phyloP scores from a whole-genome alignment of 2,888 invertebrate species.

The Xestobium rufovillosum region DNA sequence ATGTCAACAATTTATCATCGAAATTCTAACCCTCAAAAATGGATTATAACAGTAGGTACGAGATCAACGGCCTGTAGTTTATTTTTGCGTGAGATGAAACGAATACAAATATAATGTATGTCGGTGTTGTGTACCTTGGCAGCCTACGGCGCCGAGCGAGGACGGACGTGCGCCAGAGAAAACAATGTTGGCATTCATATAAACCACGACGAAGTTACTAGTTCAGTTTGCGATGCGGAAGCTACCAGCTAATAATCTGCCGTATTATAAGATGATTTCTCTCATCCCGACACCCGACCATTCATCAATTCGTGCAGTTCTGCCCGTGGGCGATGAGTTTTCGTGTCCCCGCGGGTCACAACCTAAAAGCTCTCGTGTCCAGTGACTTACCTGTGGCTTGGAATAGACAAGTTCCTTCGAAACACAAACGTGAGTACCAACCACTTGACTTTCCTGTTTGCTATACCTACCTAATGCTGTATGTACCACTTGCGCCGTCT shows the following conservation, averaged over 20 bases:
- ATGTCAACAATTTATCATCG: slow-evolving; percentile 34
- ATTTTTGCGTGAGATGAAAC: slow-evolving; percentile 34
- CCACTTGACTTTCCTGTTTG: no score
- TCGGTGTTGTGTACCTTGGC: slow-evolving; percentile 34
- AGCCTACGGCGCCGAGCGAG: slow-evolving; percentile 25
- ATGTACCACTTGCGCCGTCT: no score
- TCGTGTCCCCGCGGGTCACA: not conserved
- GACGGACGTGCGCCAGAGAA: slow-evolving; percentile 36
- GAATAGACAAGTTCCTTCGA: no score
- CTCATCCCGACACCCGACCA: no score
- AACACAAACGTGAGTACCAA: no score
- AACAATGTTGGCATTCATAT: slow-evolving; percentile 35
- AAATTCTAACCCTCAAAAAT: slow-evolving; percentile 31
- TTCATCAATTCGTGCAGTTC: no score
- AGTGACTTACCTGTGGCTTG: no score
- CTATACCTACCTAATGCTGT: no score
- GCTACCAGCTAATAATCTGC: slow-evolving; percentile 5
- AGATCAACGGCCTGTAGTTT: slow-evolving; percentile 34
- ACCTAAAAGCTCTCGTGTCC: not conserved
- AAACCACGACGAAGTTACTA: slow-evolving; percentile 30
- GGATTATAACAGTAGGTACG: no score
- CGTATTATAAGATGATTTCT: no score
- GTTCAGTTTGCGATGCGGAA: slow-evolving; percentile 31
- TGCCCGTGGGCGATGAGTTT: no score
- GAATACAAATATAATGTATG: slow-evolving; percentile 33